These are phyloP conservation scores for Fregetta grallaria DNA, from an alignment of 2,113 vertebrate species.

Conservation along the genomic window DNA sequence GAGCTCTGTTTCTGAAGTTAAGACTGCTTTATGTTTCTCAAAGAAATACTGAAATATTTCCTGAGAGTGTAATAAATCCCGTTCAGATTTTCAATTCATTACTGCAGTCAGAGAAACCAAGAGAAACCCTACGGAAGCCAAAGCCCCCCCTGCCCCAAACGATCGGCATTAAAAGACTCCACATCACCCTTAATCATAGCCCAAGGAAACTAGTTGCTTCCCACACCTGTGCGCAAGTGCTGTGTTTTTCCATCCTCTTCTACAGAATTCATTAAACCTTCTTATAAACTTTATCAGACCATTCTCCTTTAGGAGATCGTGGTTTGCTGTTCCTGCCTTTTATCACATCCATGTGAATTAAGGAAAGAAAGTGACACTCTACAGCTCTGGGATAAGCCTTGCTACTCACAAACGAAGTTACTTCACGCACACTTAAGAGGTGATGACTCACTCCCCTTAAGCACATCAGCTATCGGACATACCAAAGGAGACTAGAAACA, in stretches of 20 bases:
- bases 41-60: neutral
- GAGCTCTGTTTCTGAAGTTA: neutral
- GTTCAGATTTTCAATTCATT: neutral
- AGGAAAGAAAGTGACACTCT: neutral
- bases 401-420: fast-evolving
- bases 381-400: neutral
- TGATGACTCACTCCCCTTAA: neutral
- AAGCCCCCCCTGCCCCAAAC: neutral
- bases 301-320: neutral
- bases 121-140: neutral
- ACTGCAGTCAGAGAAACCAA: neutral
- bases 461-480: neutral
- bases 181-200: neutral
- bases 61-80: neutral
- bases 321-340: neutral
- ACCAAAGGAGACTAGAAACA: neutral
- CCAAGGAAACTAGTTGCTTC: fast-evolving
- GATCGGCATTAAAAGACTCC: neutral
- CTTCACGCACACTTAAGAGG: neutral
- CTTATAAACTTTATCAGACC: neutral
- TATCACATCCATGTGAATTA: neutral
- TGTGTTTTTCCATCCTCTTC: neutral
- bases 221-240: fast-evolving
- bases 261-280: neutral
- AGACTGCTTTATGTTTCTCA: neutral